Evolutionary conservation across 2,797 vertebrate species (phyloP).

Genomic region (Cephalopachus bancanus): DNA sequence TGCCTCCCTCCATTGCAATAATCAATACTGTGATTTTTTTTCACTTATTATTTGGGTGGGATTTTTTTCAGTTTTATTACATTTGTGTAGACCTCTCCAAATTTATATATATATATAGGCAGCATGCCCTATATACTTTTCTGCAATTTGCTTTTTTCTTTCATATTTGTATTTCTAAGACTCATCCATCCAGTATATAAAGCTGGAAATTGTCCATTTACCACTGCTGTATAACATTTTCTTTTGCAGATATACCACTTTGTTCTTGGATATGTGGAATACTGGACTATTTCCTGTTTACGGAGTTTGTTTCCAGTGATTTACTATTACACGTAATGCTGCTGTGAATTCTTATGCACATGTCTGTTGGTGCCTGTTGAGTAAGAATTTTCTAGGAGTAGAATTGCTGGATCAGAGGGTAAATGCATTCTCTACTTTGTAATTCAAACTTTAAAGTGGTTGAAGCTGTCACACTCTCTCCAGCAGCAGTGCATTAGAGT

Average conservation of each 20-base stretch:
- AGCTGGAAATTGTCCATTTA: background rate
- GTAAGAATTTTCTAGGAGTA: background rate
- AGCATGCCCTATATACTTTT: background rate
- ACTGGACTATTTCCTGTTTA: background rate
- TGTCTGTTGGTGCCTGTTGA: background rate
- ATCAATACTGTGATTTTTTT: background rate
- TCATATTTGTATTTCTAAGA: constrained; percentile 43
- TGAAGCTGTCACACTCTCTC: background rate
- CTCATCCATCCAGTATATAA: background rate
- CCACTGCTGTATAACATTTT: background rate
- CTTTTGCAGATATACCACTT: background rate
- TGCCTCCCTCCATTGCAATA: background rate
- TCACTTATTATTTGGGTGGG: background rate
- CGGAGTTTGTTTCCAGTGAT: background rate
- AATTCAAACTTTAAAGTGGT: constrained; percentile 45
- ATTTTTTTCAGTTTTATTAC: background rate
- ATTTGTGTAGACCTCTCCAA: background rate
- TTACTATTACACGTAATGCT: background rate
- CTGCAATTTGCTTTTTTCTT: background rate
- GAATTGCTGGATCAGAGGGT: background rate
- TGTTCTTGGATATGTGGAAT: background rate
- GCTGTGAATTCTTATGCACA: background rate
- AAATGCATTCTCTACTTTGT: background rate
- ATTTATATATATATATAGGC: background rate
- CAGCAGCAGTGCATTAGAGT: background rate